These are phyloP conservation scores for Carduelis carduelis DNA, from an alignment of 2,797 vertebrate species.

Conservation along the genomic window DNA sequence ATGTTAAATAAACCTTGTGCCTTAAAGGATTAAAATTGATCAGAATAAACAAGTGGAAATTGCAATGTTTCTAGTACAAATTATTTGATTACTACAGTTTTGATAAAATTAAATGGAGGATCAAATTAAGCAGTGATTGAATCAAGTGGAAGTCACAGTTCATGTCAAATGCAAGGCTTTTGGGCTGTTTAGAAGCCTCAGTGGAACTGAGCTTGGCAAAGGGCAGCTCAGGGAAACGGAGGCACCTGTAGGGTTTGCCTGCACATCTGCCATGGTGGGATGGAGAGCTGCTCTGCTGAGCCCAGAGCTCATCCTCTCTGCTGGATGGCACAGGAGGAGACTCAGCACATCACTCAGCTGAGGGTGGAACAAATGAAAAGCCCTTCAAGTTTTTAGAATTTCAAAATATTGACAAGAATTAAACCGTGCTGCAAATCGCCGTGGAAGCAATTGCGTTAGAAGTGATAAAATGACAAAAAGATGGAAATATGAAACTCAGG, in stretches of 20 bases:
- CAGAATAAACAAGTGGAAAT: conserved; percentile 48
- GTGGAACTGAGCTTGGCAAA: not conserved
- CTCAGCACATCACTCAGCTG: not conserved
- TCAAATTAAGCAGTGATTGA: conserved; percentile 56
- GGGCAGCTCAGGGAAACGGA: not conserved
- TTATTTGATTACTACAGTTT: conserved; percentile 34
- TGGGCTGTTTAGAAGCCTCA: not conserved
- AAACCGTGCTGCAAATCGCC: not conserved
- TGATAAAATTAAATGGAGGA: conserved; percentile 59
- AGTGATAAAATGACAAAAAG: not conserved
- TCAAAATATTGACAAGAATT: conserved; percentile 8
- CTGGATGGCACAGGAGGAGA: not conserved
- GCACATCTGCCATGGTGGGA: accelerated
- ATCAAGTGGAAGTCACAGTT: conserved; percentile 21
- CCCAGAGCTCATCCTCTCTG: not conserved
- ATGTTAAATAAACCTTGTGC: conserved; percentile 19
- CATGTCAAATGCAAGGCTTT: not conserved
- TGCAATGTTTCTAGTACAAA: conserved; percentile 13
- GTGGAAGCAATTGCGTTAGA: not conserved
- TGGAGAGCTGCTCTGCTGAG: not conserved
- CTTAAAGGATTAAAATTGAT: conserved; percentile 38
- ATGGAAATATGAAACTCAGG: not conserved
- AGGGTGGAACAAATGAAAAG: not conserved
- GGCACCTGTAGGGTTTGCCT: not conserved
- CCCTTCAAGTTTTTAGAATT: not conserved